Evolutionary conservation across 2,888 invertebrate genomes (phyloP).

Genomic region (Dicyrtoma fusca): DNA sequence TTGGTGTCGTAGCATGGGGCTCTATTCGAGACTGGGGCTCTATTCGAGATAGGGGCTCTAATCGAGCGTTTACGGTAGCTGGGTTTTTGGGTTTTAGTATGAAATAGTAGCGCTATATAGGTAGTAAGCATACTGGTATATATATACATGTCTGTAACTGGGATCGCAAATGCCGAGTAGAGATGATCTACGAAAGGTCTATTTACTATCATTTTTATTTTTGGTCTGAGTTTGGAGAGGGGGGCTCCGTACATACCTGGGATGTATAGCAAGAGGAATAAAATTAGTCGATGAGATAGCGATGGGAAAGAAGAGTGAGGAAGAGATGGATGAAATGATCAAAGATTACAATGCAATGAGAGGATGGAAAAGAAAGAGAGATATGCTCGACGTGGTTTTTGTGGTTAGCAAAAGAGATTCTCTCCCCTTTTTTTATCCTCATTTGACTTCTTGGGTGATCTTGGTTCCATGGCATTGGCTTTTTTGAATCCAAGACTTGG

Average conservation of each 20-base stretch:
- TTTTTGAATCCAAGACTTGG: too few relatives aligned
- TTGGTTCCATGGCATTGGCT: too few relatives aligned
- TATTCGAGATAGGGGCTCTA: too few relatives aligned
- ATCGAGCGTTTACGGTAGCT: too few relatives aligned
- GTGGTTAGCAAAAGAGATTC: slow-evolving; percentile 2
- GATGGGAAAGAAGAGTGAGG: neutral
- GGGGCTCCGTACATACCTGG: too few relatives aligned
- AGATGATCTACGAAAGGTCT: neutral
- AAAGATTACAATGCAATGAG: slow-evolving; percentile 28
- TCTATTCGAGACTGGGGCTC: too few relatives aligned
- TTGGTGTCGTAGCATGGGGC: too few relatives aligned
- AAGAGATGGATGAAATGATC: slow-evolving; percentile 13
- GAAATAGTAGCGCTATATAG: too few relatives aligned
- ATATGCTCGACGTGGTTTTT: slow-evolving; percentile 6
- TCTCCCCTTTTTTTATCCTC: slow-evolving; percentile 1
- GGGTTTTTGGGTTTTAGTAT: too few relatives aligned
- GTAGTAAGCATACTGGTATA: too few relatives aligned
- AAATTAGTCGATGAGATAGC: neutral
- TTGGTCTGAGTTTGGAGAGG: neutral
- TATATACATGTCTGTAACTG: neutral
- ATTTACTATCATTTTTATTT: neutral
- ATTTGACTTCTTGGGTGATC: too few relatives aligned
- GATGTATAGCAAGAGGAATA: too few relatives aligned
- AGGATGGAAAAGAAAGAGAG: slow-evolving; percentile 33
- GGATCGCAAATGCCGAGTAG: neutral